Conservation (phyloP, 1,140 invertebrate species). For the Drosophila dunni region DNA sequence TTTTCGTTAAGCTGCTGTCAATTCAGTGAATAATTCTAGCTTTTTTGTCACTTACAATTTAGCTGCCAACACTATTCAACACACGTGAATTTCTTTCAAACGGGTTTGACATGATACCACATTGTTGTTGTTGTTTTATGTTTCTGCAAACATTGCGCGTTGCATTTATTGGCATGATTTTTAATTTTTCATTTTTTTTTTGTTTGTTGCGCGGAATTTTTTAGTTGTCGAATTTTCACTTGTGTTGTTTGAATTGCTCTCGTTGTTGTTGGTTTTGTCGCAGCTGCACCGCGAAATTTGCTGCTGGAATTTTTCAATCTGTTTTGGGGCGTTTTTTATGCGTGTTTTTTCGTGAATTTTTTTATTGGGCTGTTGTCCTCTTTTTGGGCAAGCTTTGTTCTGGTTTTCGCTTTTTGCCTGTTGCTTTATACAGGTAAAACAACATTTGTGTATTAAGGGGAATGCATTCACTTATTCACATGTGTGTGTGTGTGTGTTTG, state of each 20-base stretch:
- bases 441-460: not conserved
- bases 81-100: slow-evolving; percentile 81
- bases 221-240: slow-evolving; percentile 34
- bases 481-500: not conserved
- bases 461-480: not conserved
- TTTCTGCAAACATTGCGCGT: slow-evolving; percentile 53
- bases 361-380: not conserved
- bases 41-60: too few relatives aligned
- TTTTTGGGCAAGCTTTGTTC: slow-evolving; percentile 6
- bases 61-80: not conserved
- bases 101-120: slow-evolving; percentile 63
- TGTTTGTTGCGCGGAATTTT: slow-evolving; percentile 24
- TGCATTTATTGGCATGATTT: slow-evolving; percentile 59
- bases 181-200: slow-evolving; percentile 9
- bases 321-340: slow-evolving; percentile 10
- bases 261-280: slow-evolving; percentile 30
- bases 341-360: not conserved
- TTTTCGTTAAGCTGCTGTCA: too few relatives aligned
- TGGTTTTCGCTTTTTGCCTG: slow-evolving; percentile 18
- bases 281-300: slow-evolving; percentile 31
- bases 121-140: slow-evolving; percentile 36
- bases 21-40: too few relatives aligned
- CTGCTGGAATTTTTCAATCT: slow-evolving; percentile 39
- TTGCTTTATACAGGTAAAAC: slow-evolving; percentile 17
- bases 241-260: slow-evolving; percentile 11